These are phyloP conservation scores for Corythornis madagascariensis DNA, from an alignment of 2,113 vertebrate species.

Conservation along the genomic window DNA sequence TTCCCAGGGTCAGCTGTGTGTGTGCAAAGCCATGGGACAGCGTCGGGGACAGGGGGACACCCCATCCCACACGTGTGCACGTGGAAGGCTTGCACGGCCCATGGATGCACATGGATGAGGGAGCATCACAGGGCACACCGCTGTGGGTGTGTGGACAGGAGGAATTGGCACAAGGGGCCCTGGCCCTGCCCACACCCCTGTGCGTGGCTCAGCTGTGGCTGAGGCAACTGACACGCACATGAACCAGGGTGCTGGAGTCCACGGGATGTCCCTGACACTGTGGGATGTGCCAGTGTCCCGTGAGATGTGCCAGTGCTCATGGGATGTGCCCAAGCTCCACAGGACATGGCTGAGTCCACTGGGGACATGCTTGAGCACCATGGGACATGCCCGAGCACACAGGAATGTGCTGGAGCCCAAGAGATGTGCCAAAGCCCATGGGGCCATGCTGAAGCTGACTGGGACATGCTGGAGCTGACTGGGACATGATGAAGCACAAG, in stretches of 20 bases:
- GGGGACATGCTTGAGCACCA: neutral
- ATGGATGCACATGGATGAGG: rapidly evolving
- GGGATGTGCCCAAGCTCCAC: neutral
- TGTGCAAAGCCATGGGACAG: neutral
- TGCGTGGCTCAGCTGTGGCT: neutral
- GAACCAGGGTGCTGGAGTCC: rapidly evolving
- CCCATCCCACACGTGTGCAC: rapidly evolving
- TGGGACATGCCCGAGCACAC: rapidly evolving
- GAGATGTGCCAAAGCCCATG: neutral
- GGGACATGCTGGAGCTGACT: neutral
- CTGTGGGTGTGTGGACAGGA: rapidly evolving
- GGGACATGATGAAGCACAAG: too few species aligned
- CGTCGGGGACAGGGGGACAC: too few species aligned
- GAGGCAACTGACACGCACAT: rapidly evolving
- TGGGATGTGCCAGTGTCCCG: neutral
- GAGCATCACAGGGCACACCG: neutral
- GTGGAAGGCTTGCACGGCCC: neutral
- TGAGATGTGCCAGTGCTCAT: too few species aligned
- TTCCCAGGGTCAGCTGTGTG: rapidly evolving
- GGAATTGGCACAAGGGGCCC: neutral
- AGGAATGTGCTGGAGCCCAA: neutral
- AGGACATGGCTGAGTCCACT: neutral
- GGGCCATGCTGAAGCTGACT: too few species aligned
- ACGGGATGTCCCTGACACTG: neutral
- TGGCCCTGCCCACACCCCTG: rapidly evolving